phyloP scores from a whole-genome alignment of 2,113 vertebrate genomes.

The Microcebus murinus region DNA sequence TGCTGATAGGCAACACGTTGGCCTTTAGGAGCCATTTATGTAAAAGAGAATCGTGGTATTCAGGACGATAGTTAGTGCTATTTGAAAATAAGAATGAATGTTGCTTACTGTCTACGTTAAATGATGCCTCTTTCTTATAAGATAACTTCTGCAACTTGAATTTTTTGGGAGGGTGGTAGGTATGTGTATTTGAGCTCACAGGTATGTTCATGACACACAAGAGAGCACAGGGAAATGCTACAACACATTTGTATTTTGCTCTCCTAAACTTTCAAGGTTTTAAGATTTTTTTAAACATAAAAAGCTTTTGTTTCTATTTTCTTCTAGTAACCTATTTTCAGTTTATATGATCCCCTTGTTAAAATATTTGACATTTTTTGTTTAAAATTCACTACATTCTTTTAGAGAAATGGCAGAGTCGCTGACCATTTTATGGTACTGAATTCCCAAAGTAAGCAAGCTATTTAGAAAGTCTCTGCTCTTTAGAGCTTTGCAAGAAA shows the following conservation, averaged over 20 bases:
- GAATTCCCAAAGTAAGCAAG: constrained; percentile 55
- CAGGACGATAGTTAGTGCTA: constrained; percentile 20
- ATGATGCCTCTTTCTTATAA: background rate
- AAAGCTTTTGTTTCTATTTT: constrained; percentile 34
- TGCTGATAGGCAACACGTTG: background rate
- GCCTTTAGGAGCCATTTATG: constrained; percentile 45
- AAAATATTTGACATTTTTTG: constrained; percentile 44
- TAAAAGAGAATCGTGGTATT: constrained; percentile 40
- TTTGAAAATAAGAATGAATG: constrained; percentile 52
- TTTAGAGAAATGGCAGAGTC: constrained; percentile 50
- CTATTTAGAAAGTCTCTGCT: constrained; percentile 52
- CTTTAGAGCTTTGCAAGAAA: constrained; percentile 55
- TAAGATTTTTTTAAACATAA: background rate
- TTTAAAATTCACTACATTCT: constrained; percentile 68
- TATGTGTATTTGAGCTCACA: background rate
- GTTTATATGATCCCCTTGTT: constrained; percentile 34
- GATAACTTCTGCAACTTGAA: background rate
- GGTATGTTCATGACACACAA: background rate
- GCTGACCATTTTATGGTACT: constrained; percentile 52
- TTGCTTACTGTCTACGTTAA: background rate
- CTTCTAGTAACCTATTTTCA: constrained; percentile 31
- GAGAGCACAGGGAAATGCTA: background rate
- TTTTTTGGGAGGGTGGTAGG: background rate
- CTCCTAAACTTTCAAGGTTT: constrained; percentile 60
- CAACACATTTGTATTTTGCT: constrained; percentile 52